These are phyloP conservation scores for Eucidaris tribuloides DNA, from an alignment of 35 echinoderm and acorn worm genomes.

Conservation along the genomic window DNA sequence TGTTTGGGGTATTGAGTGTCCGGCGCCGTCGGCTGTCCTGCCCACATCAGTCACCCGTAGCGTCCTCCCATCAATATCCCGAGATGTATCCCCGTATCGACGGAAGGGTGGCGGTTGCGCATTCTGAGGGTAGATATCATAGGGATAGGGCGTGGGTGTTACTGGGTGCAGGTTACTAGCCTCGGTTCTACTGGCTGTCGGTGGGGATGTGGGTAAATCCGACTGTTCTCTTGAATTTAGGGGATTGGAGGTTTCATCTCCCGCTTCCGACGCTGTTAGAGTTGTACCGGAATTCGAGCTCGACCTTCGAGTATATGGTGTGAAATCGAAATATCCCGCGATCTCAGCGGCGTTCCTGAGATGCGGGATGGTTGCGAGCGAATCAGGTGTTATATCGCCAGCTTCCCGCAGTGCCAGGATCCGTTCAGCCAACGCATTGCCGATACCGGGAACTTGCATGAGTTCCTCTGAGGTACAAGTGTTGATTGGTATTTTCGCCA, in stretches of 20 bases:
- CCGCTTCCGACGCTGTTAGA: not conserved
- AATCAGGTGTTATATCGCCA: not conserved
- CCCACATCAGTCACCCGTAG: not conserved
- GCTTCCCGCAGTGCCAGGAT: not conserved
- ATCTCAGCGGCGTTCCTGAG: not conserved
- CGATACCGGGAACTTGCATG: not conserved
- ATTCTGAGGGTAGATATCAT: not conserved
- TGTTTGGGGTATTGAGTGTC: not conserved
- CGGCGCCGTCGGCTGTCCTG: not conserved
- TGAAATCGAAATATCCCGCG: not conserved
- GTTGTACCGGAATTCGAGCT: not conserved
- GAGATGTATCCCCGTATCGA: not conserved
- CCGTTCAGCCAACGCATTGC: not conserved
- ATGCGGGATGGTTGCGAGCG: not conserved
- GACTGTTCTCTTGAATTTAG: too few relatives aligned
- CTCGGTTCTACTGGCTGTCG: too few relatives aligned
- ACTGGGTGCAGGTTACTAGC: too few relatives aligned
- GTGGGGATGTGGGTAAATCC: too few relatives aligned
- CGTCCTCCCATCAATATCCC: not conserved
- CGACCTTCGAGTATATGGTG: not conserved
- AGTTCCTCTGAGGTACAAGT: too few relatives aligned
- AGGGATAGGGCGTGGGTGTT: not conserved
- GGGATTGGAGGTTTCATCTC: too few relatives aligned
- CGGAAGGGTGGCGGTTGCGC: not conserved
- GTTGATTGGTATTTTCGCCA: too few relatives aligned